Base-by-base conservation (phyloP, 2,888 invertebrate genomes). In the Lithophane socia region DNA sequence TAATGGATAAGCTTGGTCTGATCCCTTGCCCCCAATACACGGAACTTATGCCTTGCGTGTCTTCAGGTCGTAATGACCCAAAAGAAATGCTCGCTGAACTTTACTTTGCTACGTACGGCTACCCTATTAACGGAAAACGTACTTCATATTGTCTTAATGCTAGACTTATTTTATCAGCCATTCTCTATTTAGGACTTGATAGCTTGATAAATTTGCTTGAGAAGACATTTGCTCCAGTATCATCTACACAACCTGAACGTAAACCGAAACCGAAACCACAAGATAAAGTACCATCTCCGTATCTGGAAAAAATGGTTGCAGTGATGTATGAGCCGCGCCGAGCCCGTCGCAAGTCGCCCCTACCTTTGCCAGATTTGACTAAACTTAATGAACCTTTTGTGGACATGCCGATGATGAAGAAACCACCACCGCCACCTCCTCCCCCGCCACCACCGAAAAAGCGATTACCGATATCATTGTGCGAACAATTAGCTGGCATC, bases 361-460 rank as follows among this genome's bases (percentile, higher is more conserved):
- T 89, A 1, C 95, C 96, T 10, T 83, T 96, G 49, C 96, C 96
- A 24, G 92, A 95, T 84, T 86, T 96, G 56, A 93, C 94, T 7
- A 92, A 91, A 42, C 90, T 96, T 1, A 93, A 95, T 75, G 94
- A 94, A 49, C 94, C 95, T 2, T 93, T 91, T 56, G 94, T 94
- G 69, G 95, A 95, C 74, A 94, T 93, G 18, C 93, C 91, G 10
- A 7, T 85, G 1, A 87, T 93, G 37, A 82, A 77, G 0, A 94
- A 92, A 82, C 91, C 93, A 3, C 92, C 94, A 0, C 94, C 94
- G 0, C 93, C 91, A 0, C 93, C 92, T 0, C 94, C 94, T 0
- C 95, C 95, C 2, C 95, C 95, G 0, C 94, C 95, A 13, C 94
- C 93, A 3, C 94, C 95, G 0, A 95, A 94, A 77, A 95, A 95